Base-by-base conservation (phyloP, 2,113 vertebrate genomes). In the Rhagologus leucostigma region DNA sequence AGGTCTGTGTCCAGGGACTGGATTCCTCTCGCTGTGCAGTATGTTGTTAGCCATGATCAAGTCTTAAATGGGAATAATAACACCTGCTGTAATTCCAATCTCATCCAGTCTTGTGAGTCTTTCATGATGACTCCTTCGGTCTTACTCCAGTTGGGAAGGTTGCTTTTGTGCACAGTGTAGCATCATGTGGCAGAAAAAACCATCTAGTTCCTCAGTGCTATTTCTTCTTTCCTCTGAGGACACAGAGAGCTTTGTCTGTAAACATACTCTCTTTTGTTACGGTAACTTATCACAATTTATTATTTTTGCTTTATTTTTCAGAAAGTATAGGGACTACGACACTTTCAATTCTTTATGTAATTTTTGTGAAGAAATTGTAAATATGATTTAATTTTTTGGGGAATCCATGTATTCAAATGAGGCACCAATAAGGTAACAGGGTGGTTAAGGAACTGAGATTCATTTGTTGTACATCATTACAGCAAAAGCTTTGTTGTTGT, bases 341-440 rank as follows among this genome's bases (percentile, higher is more conserved):
- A 21, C 57, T 87, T 93, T 83, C 78, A 52, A 49, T 97, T 96
- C 84, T 96, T 95, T 75, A 75, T 76, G 75, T 89, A 59, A 74
- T 94, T 97, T 93, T 95, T 97, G 85, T 95, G 87, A 96, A 96
- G 93, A 94, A 96, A 97, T 84, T 96, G 86, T 87, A 93, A 96
- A 94, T 95, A 95, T 84, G 84, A 97, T 95, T 95, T 96, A 94
- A 82, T 92, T 89, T 95, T 75, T 78, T 22, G 18, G 8, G 68
- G 57, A 91, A 94, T 87, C 91, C 27, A 62, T 95, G 87, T 94
- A 97, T 98, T 96, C 93, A 84, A 73, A 97, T 93, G 91, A 97
- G 86, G 81, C 32, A 41, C 69, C 88, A 75, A 32, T 60, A 55
- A 90, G 69, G 65, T 80, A 96, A 74, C 20, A 13, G 73, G 12